These are phyloP conservation scores for Steinernema hermaphroditum DNA, from an alignment of 2,888 invertebrate genomes.

Conservation along the genomic window DNA sequence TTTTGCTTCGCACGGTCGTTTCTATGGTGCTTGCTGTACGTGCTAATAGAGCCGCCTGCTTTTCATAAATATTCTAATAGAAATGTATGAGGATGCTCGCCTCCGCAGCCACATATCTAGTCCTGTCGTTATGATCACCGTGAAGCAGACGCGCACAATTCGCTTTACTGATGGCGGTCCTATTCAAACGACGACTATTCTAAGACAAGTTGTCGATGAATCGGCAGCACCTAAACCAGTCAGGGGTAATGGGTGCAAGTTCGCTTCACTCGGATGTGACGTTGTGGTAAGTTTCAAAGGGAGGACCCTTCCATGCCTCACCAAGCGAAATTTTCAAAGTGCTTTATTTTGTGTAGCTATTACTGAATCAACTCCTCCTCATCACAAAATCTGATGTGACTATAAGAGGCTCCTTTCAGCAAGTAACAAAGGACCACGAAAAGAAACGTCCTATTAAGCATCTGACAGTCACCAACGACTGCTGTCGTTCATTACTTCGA, in stretches of 20 bases:
- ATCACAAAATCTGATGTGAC: not conserved
- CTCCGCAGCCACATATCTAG: not conserved
- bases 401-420: no score
- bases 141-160: conserved; percentile 15
- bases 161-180: not conserved
- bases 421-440: conserved; percentile 30
- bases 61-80: no score
- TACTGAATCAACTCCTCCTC: no score
- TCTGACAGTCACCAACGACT: conserved; percentile 35
- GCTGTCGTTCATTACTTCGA: not conserved
- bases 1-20: no score
- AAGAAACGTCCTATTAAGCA: conserved; percentile 38
- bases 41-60: no score
- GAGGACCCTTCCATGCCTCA: no score
- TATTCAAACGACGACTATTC: not conserved
- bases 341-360: no score
- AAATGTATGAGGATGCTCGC: no score
- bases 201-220: no score
- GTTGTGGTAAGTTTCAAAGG: not conserved
- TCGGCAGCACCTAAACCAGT: no score
- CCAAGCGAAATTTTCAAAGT: no score
- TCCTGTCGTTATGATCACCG: conserved; percentile 10
- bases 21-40: no score
- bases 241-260: not conserved
- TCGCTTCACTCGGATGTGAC: conserved; percentile 6